Conservation (phyloP, 1,140 invertebrate genomes). For the Lordiphosa collinella region DNA sequence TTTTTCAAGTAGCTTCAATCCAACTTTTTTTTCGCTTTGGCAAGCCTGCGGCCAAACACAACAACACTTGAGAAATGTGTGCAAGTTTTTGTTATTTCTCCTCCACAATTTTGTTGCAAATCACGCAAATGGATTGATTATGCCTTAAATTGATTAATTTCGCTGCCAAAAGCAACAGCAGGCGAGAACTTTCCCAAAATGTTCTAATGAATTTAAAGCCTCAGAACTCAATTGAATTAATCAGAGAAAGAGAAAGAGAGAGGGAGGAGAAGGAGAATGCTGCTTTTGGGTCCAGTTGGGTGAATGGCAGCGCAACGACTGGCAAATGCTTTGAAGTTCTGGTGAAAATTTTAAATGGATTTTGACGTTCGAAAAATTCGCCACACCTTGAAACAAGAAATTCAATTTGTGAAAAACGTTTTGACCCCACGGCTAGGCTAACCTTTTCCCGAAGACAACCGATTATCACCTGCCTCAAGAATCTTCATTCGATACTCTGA, state of each 20-base stretch:
- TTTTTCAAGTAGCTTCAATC: conserved; percentile 15
- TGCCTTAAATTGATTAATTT: conserved; percentile 17
- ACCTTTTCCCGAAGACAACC: too few species aligned
- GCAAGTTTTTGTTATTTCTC: not conserved
- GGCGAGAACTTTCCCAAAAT: not conserved
- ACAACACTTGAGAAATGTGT: conserved; percentile 10
- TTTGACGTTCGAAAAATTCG: not conserved
- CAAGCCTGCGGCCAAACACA: not conserved
- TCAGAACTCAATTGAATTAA: conserved; percentile 14
- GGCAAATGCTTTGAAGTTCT: conserved; percentile 8
- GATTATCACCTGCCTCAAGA: too few species aligned
- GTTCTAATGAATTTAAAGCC: conserved; percentile 11
- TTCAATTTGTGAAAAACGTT: too few species aligned
- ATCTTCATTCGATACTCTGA: too few species aligned
- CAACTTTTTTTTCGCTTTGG: not conserved
- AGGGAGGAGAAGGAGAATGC: not conserved
- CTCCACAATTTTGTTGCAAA: conserved; percentile 12
- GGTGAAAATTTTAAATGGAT: conserved; percentile 4
- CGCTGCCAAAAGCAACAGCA: conserved; percentile 7
- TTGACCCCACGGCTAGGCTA: too few species aligned
- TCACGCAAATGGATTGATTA: conserved; percentile 18
- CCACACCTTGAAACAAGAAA: not conserved
- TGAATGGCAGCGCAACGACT: not conserved
- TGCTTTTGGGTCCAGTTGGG: conserved; percentile 7
- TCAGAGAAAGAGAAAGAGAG: not conserved